phyloP scores from a whole-genome alignment of 2,888 invertebrate genomes.

The Platerodrilus igneus region DNA sequence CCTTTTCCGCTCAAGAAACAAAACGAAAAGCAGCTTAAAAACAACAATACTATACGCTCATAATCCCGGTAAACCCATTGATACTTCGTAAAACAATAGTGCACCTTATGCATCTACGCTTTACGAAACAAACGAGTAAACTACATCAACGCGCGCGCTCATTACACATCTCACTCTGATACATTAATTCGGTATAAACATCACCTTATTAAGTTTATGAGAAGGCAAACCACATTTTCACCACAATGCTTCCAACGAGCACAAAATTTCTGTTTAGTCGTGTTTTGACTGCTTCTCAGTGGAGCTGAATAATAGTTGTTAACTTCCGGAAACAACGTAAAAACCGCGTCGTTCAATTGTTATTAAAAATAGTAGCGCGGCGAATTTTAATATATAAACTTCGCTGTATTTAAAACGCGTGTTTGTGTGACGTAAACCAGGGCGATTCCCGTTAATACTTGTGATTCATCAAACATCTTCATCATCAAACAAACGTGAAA shows the following conservation, averaged over 20 bases:
- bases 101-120: conserved; percentile 39
- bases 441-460: conserved; percentile 27
- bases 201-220: conserved; percentile 32
- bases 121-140: conserved; percentile 38
- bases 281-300: conserved; percentile 29
- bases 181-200: conserved; percentile 5
- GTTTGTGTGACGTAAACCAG: conserved; percentile 30
- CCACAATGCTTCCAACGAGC: conserved; percentile 32
- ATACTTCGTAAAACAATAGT: conserved; percentile 36
- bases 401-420: conserved; percentile 13
- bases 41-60: conserved; percentile 26
- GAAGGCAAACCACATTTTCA: conserved; percentile 39
- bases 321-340: conserved; percentile 6
- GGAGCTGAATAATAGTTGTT: conserved; percentile 18
- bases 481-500: conserved; percentile 36
- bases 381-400: no score
- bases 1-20: conserved; percentile 31
- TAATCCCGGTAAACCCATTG: conserved; percentile 23
- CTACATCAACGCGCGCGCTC: conserved; percentile 37
- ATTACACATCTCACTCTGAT: conserved; percentile 25
- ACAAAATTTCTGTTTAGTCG: conserved; percentile 30
- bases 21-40: conserved; percentile 27
- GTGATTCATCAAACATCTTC: conserved; percentile 37
- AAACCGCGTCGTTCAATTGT: no score
- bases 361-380: no score